phyloP scores from a whole-genome alignment of 2,888 invertebrate genomes.

The Drosophila tanythrix region DNA sequence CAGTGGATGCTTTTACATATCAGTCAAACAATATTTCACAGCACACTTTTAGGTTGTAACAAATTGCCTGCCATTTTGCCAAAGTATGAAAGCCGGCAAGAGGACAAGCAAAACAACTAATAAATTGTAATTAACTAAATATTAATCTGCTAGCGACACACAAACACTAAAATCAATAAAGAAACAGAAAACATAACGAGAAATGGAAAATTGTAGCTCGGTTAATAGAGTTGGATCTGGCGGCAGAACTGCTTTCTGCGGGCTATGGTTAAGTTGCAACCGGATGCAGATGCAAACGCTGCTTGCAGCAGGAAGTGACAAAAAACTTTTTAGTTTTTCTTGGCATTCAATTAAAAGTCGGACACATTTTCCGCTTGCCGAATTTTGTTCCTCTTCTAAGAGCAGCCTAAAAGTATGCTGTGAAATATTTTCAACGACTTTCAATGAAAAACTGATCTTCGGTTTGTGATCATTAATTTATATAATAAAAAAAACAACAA shows the following conservation, averaged over 20 bases:
- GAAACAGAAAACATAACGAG: background rate
- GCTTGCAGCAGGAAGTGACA: background rate
- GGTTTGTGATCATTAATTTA: background rate
- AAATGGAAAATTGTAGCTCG: background rate
- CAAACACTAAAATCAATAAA: background rate
- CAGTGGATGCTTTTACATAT: background rate
- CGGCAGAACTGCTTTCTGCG: background rate
- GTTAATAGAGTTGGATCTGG: background rate
- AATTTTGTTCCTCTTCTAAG: background rate
- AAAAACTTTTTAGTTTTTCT: background rate
- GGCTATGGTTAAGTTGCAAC: background rate
- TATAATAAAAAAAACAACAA: background rate
- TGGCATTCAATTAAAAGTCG: background rate
- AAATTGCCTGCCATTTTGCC: background rate
- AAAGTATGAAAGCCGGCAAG: background rate
- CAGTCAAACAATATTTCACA: background rate
- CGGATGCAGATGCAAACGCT: background rate
- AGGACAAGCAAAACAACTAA: background rate
- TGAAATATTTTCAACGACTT: background rate
- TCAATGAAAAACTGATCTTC: no score
- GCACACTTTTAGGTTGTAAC: background rate
- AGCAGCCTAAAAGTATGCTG: background rate
- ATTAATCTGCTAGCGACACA: background rate
- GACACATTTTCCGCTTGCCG: background rate
- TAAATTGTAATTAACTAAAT: background rate